Base-by-base conservation (phyloP, 2,797 vertebrate species). In the Lerista edwardsae region DNA sequence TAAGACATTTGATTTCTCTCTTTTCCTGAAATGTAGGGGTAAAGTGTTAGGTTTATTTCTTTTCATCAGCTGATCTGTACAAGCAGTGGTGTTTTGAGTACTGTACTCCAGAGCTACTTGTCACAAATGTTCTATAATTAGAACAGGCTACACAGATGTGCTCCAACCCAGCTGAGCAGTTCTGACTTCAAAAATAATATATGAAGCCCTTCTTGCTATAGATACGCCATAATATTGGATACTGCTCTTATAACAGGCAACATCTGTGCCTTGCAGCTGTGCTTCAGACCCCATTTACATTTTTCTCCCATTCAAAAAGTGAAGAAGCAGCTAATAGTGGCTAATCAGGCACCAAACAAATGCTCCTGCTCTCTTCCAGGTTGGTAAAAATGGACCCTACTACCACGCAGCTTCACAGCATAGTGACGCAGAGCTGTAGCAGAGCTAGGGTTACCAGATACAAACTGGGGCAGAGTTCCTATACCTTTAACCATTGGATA, bases 121-220 rank as follows among this genome's bases (percentile, higher is more conserved):
- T 91, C 84, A 90, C 80, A 90, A 93, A 44, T 57, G 75, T 75
- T 83, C 89, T 92, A 88, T 90, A 93, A 91, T 93, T 92, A 93
- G 93, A 91, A 79, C 84, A 90, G 88, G 89, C 87, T 87, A 91
- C 88, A 88, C 92, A 94, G 91, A 95, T 93, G 87, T 91, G 75
- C 83, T 88, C 85, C 87, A 79, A 88, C 17, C 81, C 90, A 86
- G 71, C 77, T 65, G 3, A 51, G 85, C 64, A 83, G 79, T 82
- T 88, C 79, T 81, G 73, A 71, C 55, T 2, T 9, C 57, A 86
- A 39, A 91, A 91, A 92, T 83, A 72, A 55, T 59, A 62, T 75
- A 78, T 62, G 41, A 61, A 21, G 74, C 31, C 39, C 72, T 90
- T 88, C 84, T 55, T 81, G 3, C 74, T 90, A 88, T 65, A 84